Conservation (phyloP, 2,113 vertebrate species). For the Setophaga kirtlandii region DNA sequence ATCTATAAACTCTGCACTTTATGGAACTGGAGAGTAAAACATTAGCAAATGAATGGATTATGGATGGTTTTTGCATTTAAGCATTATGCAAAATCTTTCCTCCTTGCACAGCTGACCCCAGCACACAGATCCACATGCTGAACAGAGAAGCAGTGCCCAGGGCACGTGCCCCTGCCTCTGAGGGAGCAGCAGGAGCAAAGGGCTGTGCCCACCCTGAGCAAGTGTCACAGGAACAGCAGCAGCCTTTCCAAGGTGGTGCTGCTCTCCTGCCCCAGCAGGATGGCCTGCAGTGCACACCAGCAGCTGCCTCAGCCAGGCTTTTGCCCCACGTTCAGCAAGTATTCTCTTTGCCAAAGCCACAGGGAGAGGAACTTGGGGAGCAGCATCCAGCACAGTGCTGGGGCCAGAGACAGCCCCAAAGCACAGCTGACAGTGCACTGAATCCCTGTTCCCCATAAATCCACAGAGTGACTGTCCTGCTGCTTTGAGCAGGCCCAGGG, state of each 20-base stretch:
- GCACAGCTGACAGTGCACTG: background rate
- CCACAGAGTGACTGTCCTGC: background rate
- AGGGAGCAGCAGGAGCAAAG: background rate
- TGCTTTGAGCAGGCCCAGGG: background rate
- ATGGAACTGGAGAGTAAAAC: background rate
- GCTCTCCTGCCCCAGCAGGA: background rate
- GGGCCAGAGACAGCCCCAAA: background rate
- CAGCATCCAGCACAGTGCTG: background rate
- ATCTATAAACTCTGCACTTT: background rate
- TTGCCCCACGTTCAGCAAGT: background rate
- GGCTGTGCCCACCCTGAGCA: background rate
- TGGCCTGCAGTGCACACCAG: background rate
- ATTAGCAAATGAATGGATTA: background rate
- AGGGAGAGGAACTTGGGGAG: background rate
- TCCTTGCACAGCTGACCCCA: background rate
- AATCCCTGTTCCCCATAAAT: background rate
- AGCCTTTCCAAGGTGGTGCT: fast-evolving
- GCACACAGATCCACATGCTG: background rate
- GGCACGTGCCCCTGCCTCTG: background rate
- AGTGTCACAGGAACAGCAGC: background rate
- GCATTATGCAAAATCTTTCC: background rate
- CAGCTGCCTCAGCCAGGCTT: background rate
- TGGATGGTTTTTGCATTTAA: background rate
- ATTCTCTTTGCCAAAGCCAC: background rate
- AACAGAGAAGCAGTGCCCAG: background rate